Evolutionary conservation across 2,797 vertebrate species (phyloP), one percentile per base, ranked within the genome.

Genomic region (Cygnus olor): DNA sequence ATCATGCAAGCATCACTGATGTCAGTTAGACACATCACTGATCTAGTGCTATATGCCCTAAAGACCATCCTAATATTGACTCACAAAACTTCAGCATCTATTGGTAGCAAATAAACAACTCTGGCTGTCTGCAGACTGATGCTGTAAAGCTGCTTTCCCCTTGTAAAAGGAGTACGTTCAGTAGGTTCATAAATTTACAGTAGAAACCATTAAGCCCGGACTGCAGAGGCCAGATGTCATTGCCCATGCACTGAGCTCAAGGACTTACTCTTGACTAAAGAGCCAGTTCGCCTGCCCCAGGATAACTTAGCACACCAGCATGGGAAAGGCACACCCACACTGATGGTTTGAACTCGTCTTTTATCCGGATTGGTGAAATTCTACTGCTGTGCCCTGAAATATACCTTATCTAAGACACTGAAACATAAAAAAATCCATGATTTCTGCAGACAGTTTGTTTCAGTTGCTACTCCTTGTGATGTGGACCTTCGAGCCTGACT

Each of bases 281-380:
- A 78, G 12, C 28, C 36, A 25, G 53, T 40, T 80, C 63, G 71
- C 28, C 53, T 32, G 12, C 72, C 49, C 17, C 38, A n/a, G 32
- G 47, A 66, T 6, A 88, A 70, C 14, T 16, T 51, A 56, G 12
- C 28, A 34, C 25, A 22, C 13, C 44, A 44, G 28, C 14, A 1
- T 2, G 4, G 8, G 2, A 70, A 45, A 82, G 25, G 16, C 54
- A 71, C 1, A 1, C 4, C 19, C 36, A 32, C 0, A 3, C 10
- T 54, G 32, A 42, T 21, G 25, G 42, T 7, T 54, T 63, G 17
- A 85, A 54, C 32, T 54, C 56, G 11, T 8, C 2, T 18, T 12
- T 82, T 20, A 10, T 82, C 64, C 34, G 24, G 11, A 61, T 3
- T 58, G 51, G 28, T 27, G 79, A 79, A 71, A 80, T 71, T 80